These are phyloP conservation scores for Trachurus trachurus DNA, from an alignment of 2,797 vertebrate genomes.

Conservation along the genomic window DNA sequence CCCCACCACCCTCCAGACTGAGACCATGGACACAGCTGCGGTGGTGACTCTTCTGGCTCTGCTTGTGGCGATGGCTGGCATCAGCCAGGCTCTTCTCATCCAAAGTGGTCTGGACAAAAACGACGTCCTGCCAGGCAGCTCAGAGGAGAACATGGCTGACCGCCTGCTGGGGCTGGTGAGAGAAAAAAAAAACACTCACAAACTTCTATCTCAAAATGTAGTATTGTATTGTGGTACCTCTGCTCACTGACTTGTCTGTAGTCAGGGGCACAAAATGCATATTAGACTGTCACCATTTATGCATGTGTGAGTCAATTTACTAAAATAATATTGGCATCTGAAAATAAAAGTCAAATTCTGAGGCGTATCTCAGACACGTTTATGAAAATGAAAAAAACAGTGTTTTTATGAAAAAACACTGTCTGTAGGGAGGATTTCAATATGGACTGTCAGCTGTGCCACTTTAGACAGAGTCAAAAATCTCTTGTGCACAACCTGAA, in stretches of 20 bases:
- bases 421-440: conserved; percentile 26
- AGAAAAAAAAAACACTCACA: conserved; percentile 33
- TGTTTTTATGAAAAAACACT: no score
- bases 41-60: conserved; percentile 78
- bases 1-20: neutral
- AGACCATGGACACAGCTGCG: conserved; percentile 80
- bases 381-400: no score
- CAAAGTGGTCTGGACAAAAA: conserved; percentile 68
- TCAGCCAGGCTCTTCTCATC: conserved; percentile 76
- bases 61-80: conserved; percentile 75
- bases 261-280: neutral
- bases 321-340: conserved; percentile 12
- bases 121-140: conserved; percentile 57
- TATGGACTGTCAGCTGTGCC: conserved; percentile 1
- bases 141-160: conserved; percentile 73
- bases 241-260: neutral
- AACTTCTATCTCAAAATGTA: neutral
- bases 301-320: neutral
- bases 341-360: neutral
- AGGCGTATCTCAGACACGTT: conserved; percentile 11
- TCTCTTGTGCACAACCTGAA: conserved; percentile 7
- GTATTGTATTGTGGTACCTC: neutral
- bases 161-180: conserved; percentile 80
- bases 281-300: neutral
- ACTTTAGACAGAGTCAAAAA: conserved; percentile 19